Evolutionary conservation across 53 echinoderm and acorn worm genomes (phyloP).

Genomic region (Stichopus horrens): DNA sequence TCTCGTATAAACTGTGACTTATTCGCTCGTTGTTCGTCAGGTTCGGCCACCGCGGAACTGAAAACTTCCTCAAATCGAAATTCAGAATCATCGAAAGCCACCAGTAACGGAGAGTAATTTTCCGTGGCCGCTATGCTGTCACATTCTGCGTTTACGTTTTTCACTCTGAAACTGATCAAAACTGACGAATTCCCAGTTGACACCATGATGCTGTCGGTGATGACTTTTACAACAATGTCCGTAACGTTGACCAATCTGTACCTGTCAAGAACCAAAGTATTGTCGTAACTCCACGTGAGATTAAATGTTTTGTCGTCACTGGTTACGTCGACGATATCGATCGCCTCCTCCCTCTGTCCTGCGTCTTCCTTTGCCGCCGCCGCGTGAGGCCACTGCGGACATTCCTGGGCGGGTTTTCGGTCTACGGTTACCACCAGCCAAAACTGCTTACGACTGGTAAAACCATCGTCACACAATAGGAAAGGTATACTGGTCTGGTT

Average conservation of each 20-base stretch:
- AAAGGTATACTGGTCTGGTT: background rate
- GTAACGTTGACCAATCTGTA: constrained; percentile 6
- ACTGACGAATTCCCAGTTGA: background rate
- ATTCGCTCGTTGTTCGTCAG: too few species aligned
- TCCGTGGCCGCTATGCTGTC: background rate
- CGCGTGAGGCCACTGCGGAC: background rate
- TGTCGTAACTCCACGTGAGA: background rate
- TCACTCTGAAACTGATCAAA: background rate
- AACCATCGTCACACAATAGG: background rate
- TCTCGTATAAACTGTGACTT: background rate
- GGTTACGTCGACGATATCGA: too few species aligned
- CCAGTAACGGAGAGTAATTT: background rate
- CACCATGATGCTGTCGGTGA: background rate
- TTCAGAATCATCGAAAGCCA: constrained; percentile 3
- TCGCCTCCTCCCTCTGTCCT: too few species aligned
- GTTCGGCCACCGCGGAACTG: background rate
- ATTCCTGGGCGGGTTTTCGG: background rate
- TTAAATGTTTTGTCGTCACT: background rate
- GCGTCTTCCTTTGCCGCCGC: too few species aligned
- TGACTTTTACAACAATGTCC: background rate
- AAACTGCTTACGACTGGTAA: constrained; percentile 1
- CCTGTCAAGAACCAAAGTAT: background rate
- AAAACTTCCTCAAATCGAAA: background rate
- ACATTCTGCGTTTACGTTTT: background rate
- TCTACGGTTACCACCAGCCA: background rate